These are phyloP conservation scores for Lindbergichthys nudifrons DNA, from an alignment of 2,797 vertebrate species.

Conservation along the genomic window DNA sequence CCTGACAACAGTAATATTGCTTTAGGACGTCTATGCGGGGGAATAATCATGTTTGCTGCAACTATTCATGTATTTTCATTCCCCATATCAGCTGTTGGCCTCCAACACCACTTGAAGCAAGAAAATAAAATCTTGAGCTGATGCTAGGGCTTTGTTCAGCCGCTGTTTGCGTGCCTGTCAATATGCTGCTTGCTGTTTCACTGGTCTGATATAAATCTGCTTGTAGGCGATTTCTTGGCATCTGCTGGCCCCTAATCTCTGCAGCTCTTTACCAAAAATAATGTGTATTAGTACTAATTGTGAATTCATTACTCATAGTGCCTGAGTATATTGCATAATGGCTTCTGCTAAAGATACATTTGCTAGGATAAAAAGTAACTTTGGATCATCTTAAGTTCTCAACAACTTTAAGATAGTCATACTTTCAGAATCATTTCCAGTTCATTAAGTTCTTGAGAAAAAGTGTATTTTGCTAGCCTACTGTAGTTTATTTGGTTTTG, in stretches of 20 bases:
- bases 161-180: constrained; percentile 34
- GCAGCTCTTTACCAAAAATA: not conserved
- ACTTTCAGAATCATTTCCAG: too few relatives aligned
- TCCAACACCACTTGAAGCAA: constrained; percentile 33
- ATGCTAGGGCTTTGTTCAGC: constrained; percentile 53
- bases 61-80: constrained; percentile 38
- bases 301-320: constrained; percentile 28
- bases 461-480: too few relatives aligned
- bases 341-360: constrained; percentile 5
- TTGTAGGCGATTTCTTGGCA: constrained; percentile 47
- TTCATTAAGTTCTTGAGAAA: too few relatives aligned
- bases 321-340: not conserved
- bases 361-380: not conserved
- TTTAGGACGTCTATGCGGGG: constrained; percentile 37
- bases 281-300: constrained; percentile 27
- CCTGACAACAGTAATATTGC: constrained; percentile 27
- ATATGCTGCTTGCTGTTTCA: constrained; percentile 41
- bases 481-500: too few relatives aligned
- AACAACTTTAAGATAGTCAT: too few relatives aligned
- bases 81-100: constrained; percentile 46
- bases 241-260: constrained; percentile 39
- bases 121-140: constrained; percentile 37
- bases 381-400: not conserved
- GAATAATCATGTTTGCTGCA: constrained; percentile 56
- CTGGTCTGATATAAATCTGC: constrained; percentile 43